These are phyloP conservation scores for Pristionchus entomophagus DNA, from an alignment of 2,888 invertebrate genomes.

Conservation along the genomic window DNA sequence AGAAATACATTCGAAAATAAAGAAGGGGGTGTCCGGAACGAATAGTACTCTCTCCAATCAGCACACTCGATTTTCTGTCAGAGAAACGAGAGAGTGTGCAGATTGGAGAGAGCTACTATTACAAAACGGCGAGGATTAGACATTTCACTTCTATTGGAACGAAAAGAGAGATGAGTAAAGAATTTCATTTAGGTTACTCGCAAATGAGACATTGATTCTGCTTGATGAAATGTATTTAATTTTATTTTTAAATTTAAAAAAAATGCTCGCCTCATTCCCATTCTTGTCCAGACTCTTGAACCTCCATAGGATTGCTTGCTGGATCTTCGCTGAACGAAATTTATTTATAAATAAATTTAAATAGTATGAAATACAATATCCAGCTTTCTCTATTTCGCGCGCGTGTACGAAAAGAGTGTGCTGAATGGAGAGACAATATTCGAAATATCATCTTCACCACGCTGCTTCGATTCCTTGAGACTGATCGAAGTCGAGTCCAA, in stretches of 20 bases:
- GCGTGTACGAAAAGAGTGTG: too few species aligned
- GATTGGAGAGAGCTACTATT: not conserved
- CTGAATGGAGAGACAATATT: too few species aligned
- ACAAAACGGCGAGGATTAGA: not conserved
- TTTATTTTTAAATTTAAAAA: not conserved
- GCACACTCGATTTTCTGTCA: too few species aligned
- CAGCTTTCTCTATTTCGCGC: too few species aligned
- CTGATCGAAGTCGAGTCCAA: not conserved
- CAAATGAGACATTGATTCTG: not conserved
- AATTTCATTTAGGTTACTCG: not conserved
- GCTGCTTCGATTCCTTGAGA: not conserved
- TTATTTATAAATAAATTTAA: not conserved
- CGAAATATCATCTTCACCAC: not conserved
- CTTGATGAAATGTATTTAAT: too few species aligned
- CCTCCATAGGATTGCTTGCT: constrained; percentile 3
- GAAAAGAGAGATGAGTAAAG: not conserved
- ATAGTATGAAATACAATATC: too few species aligned
- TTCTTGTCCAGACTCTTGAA: constrained; percentile 24
- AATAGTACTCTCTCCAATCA: too few species aligned
- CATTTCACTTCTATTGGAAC: too few species aligned
- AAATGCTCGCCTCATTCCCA: not conserved
- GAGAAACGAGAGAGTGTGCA: too few species aligned
- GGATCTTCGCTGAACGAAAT: not conserved
- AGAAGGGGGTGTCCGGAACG: too few species aligned
- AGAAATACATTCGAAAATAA: too few species aligned